A percentile compares a stretch with the other conserved stretches of the same genome.
phyloP scores from a whole-genome alignment of 2,888 invertebrate species.

The Drosophila algonquin region DNA sequence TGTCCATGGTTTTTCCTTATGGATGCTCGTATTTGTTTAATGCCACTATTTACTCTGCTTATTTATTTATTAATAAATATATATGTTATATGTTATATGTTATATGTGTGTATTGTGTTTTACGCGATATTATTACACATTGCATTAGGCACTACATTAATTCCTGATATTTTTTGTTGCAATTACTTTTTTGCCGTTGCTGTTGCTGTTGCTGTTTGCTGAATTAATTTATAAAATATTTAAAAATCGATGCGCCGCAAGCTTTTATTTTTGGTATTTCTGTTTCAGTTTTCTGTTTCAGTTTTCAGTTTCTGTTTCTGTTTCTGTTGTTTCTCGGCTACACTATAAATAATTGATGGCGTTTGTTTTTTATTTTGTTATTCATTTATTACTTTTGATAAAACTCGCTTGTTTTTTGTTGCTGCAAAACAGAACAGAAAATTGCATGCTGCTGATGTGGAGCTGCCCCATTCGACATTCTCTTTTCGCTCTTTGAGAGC shows the following conservation, averaged over 20 bases:
- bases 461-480: not conserved
- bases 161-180: conserved; percentile 59
- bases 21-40: conserved; percentile 19
- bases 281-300: no score
- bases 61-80: conserved; percentile 44
- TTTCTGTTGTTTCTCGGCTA: conserved; percentile 32
- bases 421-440: conserved; percentile 46
- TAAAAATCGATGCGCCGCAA: conserved; percentile 41
- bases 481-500: not conserved
- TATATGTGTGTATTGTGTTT: conserved; percentile 25
- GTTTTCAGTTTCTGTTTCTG: conserved; percentile 10
- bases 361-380: conserved; percentile 44
- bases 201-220: conserved; percentile 33
- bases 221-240: conserved; percentile 57
- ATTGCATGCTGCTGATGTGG: conserved; percentile 16
- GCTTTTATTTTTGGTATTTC: conserved; percentile 31
- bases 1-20: not conserved
- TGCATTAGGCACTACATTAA: conserved; percentile 73
- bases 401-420: conserved; percentile 21
- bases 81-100: conserved; percentile 2
- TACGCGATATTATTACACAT: conserved; percentile 46
- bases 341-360: conserved; percentile 49
- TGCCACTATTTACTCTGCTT: conserved; percentile 33
- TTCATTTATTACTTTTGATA: conserved; percentile 38
- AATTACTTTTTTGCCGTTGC: conserved; percentile 18